phyloP scores from a whole-genome alignment of 2,888 invertebrate species.

The Ennomos fuscantarius region DNA sequence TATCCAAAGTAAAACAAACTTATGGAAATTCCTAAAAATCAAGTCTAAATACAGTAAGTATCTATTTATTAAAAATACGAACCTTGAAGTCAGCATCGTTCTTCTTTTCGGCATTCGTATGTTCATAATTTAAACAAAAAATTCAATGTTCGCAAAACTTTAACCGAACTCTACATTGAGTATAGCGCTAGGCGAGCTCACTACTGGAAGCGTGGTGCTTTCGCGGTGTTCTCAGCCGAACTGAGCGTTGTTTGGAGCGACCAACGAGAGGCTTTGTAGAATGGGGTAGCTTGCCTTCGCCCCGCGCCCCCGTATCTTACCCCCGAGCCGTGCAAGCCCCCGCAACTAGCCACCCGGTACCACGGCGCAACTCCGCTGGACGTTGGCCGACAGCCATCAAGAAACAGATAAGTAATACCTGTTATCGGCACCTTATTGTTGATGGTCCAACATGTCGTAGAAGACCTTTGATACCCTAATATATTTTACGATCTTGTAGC shows the following conservation, averaged over 20 bases:
- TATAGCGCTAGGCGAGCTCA: slow-evolving; percentile 40
- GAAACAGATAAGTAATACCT: slow-evolving; percentile 26
- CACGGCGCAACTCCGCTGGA: slow-evolving; percentile 21
- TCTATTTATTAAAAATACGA: slow-evolving; percentile 35
- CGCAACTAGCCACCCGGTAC: slow-evolving; percentile 10
- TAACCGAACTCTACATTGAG: slow-evolving; percentile 61
- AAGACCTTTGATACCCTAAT: slow-evolving; percentile 16
- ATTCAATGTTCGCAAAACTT: slow-evolving; percentile 60
- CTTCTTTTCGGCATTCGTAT: slow-evolving; percentile 41
- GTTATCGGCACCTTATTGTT: slow-evolving; percentile 29
- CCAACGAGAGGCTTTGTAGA: slow-evolving; percentile 32
- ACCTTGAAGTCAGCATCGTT: slow-evolving; percentile 49
- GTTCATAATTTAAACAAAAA: slow-evolving; percentile 51
- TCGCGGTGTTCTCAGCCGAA: slow-evolving; percentile 49
- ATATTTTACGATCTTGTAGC: slow-evolving; percentile 21
- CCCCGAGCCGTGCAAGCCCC: slow-evolving; percentile 23
- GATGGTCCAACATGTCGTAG: slow-evolving; percentile 17
- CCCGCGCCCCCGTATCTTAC: slow-evolving; percentile 31
- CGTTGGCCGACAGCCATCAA: slow-evolving; percentile 28
- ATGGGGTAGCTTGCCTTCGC: slow-evolving; percentile 44
- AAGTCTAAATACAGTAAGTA: not conserved
- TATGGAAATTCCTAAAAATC: slow-evolving; percentile 2
- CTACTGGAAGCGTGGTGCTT: slow-evolving; percentile 35
- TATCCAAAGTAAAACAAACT: not conserved
- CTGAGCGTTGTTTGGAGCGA: slow-evolving; percentile 48